Evolutionary conservation across 2,888 invertebrate genomes (phyloP), one percentile per base, ranked within the genome.

Genomic region (Dascillus cervinus): DNA sequence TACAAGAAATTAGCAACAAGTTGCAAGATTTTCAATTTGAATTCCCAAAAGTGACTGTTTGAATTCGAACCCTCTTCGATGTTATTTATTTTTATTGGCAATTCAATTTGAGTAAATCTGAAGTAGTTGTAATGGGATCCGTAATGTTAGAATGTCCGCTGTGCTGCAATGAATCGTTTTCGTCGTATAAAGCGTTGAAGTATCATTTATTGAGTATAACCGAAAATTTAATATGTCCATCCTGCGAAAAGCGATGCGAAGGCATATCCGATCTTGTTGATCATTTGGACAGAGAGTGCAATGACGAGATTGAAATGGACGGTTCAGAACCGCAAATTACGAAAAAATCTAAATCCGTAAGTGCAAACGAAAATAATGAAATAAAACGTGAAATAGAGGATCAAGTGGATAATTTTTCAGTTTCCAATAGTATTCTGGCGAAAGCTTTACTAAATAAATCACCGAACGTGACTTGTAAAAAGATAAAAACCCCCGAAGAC

Each of bases 161-260:
- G 55, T 81, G 80, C 57, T 80, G 80, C 51, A 70, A 70, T 37
- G 71, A 73, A 55, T 70, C 67, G 33, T 81, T 80, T 64, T 56
- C 63, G 38, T 71, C 72, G 34, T 71, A 70, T 39, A 61, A 70
- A 40, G 60, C 66, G 9, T 54, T 73, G 23, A 70, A 69, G 53
- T 62, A 65, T 50, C 73, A 66, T 62, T 70, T 67, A 44, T 62
- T 66, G 49, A 72, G 60, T 52, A 67, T 79, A 51, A 62, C 69
- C 13, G 70, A 70, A 53, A 77, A 75, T 60, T 53, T 79, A 34
- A 62, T 63, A 46, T 81, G 80, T 49, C 73, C 79, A 11, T 59
- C 71, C 38, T 81, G 80, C 54, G 66, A 67, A 14, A 59, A 60
- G 43, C 67, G 70, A 47, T 73, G 69, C 42, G 62, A 70, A 25